These are phyloP conservation scores for cat (Felis catus) DNA, from an alignment of 2,113 vertebrate species.

Conservation along the genomic window DNA sequence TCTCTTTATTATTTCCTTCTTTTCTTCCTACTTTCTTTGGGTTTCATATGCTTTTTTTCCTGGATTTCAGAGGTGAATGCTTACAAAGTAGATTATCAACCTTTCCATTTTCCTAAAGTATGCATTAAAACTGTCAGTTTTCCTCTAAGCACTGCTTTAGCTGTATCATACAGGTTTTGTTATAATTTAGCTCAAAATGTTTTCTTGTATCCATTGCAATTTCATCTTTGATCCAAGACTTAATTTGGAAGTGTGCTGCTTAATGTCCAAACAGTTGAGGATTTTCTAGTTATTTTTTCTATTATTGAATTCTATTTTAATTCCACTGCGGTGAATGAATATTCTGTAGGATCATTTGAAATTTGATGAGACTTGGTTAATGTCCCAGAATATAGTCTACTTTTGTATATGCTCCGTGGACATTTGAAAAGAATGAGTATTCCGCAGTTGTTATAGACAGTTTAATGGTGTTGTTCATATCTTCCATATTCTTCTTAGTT, in stretches of 20 bases:
- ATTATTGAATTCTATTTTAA: neutral
- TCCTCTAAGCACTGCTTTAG: neutral
- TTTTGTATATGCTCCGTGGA: neutral
- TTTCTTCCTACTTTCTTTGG: neutral
- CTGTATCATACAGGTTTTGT: neutral
- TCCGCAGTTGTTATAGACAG: neutral
- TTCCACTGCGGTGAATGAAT: neutral
- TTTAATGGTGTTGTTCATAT: neutral
- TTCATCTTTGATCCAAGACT: neutral
- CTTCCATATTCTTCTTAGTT: neutral
- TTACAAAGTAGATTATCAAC: neutral
- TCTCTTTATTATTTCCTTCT: neutral
- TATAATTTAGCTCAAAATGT: constrained; percentile 31
- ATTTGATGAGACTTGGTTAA: neutral
- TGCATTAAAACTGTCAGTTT: neutral
- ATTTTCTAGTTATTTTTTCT: constrained; percentile 23
- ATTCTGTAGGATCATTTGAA: neutral
- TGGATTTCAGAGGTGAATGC: neutral
- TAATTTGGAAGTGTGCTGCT: neutral
- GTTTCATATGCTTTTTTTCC: neutral
- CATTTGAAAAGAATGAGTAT: neutral
- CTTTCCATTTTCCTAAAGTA: neutral
- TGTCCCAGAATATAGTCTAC: neutral
- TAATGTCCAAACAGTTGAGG: neutral
- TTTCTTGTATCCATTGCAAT: neutral